Evolutionary conservation across 2,797 vertebrate species (phyloP).

Genomic region (Chelidonichthys spinosus): DNA sequence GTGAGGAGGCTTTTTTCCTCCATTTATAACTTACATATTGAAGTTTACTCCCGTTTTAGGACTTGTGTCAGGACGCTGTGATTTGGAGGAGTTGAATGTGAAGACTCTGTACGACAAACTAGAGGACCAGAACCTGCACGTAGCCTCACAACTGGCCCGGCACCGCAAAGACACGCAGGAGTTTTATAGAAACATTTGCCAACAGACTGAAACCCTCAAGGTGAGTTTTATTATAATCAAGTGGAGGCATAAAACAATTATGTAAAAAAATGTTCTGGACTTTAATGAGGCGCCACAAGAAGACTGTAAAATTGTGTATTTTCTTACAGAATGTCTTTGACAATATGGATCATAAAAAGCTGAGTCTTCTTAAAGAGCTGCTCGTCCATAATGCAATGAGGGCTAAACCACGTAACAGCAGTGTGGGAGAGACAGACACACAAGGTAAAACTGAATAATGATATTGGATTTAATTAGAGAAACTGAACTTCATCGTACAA

Average conservation of each 20-base stretch:
- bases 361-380: conserved; percentile 75
- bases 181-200: conserved; percentile 89
- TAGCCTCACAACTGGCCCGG: conserved; percentile 90
- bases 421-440: conserved; percentile 35
- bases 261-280: neutral
- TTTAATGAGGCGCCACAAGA: neutral
- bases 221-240: conserved; percentile 71
- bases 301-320: neutral
- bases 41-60: conserved; percentile 68
- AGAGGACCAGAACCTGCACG: conserved; percentile 93
- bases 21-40: conserved; percentile 8
- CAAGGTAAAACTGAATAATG: conserved; percentile 60
- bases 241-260: neutral
- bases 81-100: conserved; percentile 93
- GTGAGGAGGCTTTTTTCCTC: neutral
- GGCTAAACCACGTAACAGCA: conserved; percentile 47
- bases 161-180: conserved; percentile 88
- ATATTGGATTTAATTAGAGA: neutral
- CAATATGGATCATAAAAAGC: conserved; percentile 77
- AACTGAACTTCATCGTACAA: neutral
- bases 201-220: conserved; percentile 84
- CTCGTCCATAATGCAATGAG: conserved; percentile 61
- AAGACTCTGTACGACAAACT: conserved; percentile 94
- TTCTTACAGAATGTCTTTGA: conserved; percentile 85
- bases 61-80: conserved; percentile 28